These are phyloP conservation scores for Drosophila nasuta DNA, from an alignment of 1,140 invertebrate species.

Conservation along the genomic window DNA sequence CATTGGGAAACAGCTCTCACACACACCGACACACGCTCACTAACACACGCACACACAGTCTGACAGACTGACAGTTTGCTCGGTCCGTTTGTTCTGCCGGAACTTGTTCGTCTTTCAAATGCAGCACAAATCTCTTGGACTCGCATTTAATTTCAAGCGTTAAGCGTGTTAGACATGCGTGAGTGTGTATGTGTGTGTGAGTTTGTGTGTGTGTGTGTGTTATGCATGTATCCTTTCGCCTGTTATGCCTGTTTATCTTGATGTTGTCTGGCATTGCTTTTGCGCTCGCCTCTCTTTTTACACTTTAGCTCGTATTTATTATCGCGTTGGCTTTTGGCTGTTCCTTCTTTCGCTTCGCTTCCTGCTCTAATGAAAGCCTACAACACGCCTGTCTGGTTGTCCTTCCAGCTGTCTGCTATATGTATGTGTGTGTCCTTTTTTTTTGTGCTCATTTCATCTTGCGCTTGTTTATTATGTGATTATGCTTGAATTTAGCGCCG, in stretches of 20 bases:
- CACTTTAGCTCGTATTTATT: constrained; percentile 78
- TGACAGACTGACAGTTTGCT: constrained; percentile 38
- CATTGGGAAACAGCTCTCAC: constrained; percentile 12
- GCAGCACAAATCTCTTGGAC: constrained; percentile 45
- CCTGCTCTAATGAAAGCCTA: constrained; percentile 65
- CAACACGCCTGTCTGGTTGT: constrained; percentile 21
- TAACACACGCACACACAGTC: neutral
- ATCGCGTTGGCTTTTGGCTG: constrained; percentile 71
- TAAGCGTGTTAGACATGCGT: constrained; percentile 43
- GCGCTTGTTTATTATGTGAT: constrained; percentile 79
- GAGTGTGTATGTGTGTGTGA: constrained; percentile 26
- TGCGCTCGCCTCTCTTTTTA: constrained; percentile 47
- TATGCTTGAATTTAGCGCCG: constrained; percentile 73
- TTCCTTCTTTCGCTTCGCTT: constrained; percentile 37
- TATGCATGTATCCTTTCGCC: constrained; percentile 53
- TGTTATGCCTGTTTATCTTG: constrained; percentile 66
- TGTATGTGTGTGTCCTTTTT: constrained; percentile 6
- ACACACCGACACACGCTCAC: neutral
- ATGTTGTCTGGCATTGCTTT: constrained; percentile 57
- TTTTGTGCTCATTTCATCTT: constrained; percentile 23
- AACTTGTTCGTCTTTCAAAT: constrained; percentile 40
- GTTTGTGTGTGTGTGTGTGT: constrained; percentile 16
- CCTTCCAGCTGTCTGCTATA: neutral
- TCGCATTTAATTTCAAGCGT: constrained; percentile 65
- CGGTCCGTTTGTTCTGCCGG: constrained; percentile 22